phyloP scores from a whole-genome alignment of 2,888 invertebrate genomes.

The Himalopsyche anomala region DNA sequence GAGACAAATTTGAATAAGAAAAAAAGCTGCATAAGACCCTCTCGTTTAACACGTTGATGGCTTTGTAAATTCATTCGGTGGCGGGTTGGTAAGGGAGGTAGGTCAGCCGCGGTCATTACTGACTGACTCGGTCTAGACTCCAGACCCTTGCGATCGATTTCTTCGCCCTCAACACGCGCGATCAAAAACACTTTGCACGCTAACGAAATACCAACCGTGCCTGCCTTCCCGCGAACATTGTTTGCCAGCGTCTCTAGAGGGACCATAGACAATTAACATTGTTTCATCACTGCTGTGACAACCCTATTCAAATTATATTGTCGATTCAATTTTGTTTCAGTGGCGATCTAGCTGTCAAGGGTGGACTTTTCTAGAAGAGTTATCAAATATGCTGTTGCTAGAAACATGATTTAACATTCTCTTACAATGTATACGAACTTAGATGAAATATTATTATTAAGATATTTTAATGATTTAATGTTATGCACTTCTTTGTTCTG shows the following conservation, averaged over 20 bases:
- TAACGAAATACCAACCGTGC: conserved; percentile 3
- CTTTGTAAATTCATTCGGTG: conserved; percentile 8
- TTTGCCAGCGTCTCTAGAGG: neutral
- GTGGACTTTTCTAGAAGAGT: too few species aligned
- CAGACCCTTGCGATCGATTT: conserved; percentile 49
- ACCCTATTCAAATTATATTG: neutral
- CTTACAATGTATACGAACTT: too few species aligned
- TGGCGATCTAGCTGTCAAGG: too few species aligned
- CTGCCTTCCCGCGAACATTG: conserved; percentile 31
- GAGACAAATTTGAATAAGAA: neutral
- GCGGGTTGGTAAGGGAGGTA: conserved; percentile 33
- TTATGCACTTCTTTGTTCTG: too few species aligned
- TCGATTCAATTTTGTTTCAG: too few species aligned
- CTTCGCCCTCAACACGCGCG: conserved; percentile 44
- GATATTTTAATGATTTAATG: too few species aligned
- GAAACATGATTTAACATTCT: too few species aligned
- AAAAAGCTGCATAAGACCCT: neutral
- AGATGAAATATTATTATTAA: too few species aligned
- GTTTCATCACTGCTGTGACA: conserved; percentile 1
- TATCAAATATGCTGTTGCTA: too few species aligned
- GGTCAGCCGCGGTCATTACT: conserved; percentile 52
- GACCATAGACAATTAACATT: conserved; percentile 22
- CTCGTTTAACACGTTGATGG: neutral
- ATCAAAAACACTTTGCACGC: conserved; percentile 35
- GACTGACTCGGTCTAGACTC: conserved; percentile 45